These are phyloP conservation scores for Ctenodactylus gundi DNA, from an alignment of 2,113 vertebrate species.

Conservation along the genomic window DNA sequence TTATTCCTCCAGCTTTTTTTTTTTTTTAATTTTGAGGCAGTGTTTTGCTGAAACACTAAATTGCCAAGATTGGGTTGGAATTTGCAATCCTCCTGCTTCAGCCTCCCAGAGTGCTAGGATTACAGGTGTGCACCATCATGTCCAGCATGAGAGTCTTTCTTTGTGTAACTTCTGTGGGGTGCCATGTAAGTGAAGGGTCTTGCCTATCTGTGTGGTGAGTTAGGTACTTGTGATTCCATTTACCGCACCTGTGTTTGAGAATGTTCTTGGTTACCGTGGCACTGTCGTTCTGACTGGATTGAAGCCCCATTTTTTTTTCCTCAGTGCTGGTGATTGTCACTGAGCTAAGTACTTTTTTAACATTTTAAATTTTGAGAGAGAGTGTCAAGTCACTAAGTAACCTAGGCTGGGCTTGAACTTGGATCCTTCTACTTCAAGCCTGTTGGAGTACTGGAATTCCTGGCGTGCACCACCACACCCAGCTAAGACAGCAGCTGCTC, in stretches of 20 bases:
- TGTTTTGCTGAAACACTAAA: neutral
- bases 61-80: neutral
- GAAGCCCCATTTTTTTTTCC: neutral
- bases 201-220: neutral
- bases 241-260: neutral
- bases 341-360: neutral
- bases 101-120: neutral
- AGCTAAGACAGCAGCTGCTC: neutral
- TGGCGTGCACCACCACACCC: neutral
- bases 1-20: too few relatives aligned
- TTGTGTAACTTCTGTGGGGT: neutral
- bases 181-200: neutral
- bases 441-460: neutral
- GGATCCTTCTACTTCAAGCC: neutral
- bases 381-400: neutral
- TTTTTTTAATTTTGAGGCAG: neutral
- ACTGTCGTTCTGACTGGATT: neutral
- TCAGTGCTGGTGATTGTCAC: too few relatives aligned
- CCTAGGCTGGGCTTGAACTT: neutral
- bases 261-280: neutral
- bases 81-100: neutral
- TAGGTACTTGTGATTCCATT: neutral
- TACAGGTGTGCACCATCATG: neutral
- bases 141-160: neutral
- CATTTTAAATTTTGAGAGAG: neutral